Evolutionary conservation across 2,113 vertebrate species (phyloP).

Genomic region (Neolamprologus variostigma): DNA sequence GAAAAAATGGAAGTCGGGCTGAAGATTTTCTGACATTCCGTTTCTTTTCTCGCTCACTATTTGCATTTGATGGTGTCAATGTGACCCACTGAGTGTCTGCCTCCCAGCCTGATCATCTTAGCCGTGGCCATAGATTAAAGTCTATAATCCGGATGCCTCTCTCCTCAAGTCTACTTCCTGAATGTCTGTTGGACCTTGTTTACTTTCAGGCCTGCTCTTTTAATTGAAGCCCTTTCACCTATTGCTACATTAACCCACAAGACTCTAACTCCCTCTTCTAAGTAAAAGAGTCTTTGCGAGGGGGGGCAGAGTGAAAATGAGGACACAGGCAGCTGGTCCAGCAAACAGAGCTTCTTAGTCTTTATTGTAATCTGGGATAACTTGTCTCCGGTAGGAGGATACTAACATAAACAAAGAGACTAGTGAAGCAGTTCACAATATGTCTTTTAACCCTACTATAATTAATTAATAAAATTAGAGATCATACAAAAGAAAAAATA

Average conservation of each 20-base stretch:
- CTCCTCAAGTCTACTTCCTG: constrained; percentile 18
- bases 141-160: constrained; percentile 46
- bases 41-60: background rate
- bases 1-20: background rate
- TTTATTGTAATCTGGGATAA: constrained; percentile 40
- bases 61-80: background rate
- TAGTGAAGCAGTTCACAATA: background rate
- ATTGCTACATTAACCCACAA: background rate
- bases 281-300: background rate
- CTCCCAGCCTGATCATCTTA: constrained; percentile 38
- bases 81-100: constrained; percentile 24
- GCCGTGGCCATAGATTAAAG: constrained; percentile 40
- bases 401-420: background rate
- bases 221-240: constrained; percentile 14
- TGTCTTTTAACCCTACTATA: background rate
- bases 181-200: constrained; percentile 15
- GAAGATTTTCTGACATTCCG: background rate
- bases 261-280: background rate
- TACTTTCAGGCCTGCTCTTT: background rate
- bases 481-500: background rate
- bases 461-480: background rate
- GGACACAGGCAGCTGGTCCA: constrained; percentile 6
- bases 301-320: background rate
- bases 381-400: background rate
- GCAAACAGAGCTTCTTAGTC: constrained; percentile 40